Evolutionary conservation across 1,140 invertebrate species (phyloP), one percentile per base, ranked within the genome.

Genomic region (Teleogryllus occipitalis): DNA sequence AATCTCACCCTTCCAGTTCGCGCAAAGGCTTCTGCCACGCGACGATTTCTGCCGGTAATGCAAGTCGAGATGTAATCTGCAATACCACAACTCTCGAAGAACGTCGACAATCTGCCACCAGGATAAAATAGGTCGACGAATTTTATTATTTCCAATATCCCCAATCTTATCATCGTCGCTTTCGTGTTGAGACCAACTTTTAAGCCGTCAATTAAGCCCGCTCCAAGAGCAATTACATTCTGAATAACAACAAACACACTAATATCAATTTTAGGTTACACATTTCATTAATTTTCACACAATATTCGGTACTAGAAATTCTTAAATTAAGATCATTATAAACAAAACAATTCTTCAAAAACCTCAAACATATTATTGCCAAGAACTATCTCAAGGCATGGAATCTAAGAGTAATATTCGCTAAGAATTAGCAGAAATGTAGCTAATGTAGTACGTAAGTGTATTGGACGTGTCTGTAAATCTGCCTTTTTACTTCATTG

Each of bases 21-120:
- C 5, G 97, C 97, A 86, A 97, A 99, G 18, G 97, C 97, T 85
- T 99, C 97, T 0, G 96, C 95, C n/a, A 99, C 95, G 86, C 92
- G 94, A 81, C 98, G 90, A 86, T 99, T 99, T 79, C 98, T 90
- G 10, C 98, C 98, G 87, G 95, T 98, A 85, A 99, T 99, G 85
- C 98, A 99, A 7, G 98, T 99, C 0, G 98, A 99, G 80, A 99
- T 97, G 47, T 99, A 90, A 91, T 99, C 98, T 79, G 98, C 98
- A 15, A 99, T 94, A 65, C 98, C 98, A 86, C 98, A 99, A 83
- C 96, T 98, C 88, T 99, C 98, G 83, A 99, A 96, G 89, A 99
- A 99, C 5, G 98, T 99, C 7, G 92, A 88, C 18, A 98, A 86
- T 86, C 96, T 93, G 81, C 93, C 92, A 74, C 93, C 93, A 6